Conservation (phyloP, 2,797 vertebrate species). For the Myotis planiceps region DNA sequence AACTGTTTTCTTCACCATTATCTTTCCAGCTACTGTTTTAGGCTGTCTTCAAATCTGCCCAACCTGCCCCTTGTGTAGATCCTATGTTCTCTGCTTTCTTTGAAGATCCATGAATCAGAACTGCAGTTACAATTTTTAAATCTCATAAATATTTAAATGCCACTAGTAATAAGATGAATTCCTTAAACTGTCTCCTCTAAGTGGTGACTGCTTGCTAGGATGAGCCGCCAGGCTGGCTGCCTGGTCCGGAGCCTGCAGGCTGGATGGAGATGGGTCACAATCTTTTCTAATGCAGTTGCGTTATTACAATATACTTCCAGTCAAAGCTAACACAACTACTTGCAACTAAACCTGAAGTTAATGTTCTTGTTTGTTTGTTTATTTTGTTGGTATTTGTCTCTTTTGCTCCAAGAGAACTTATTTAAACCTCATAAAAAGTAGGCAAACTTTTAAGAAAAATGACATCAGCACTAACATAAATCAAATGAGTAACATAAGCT, state of each 20-base stretch:
- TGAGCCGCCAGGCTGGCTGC: background rate
- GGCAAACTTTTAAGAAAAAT: background rate
- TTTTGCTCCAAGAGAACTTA: background rate
- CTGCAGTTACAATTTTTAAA: constrained; percentile 21
- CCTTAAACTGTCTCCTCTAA: background rate
- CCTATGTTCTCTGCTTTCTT: constrained; percentile 17
- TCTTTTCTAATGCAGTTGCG: background rate
- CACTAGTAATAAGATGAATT: constrained; percentile 17
- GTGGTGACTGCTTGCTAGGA: background rate
- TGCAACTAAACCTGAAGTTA: background rate
- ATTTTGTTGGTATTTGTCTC: background rate
- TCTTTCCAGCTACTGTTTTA: background rate
- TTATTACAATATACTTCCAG: background rate
- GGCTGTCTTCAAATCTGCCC: constrained; percentile 32
- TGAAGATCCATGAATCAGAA: constrained; percentile 39
- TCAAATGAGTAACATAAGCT: background rate
- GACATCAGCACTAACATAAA: background rate
- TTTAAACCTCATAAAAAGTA: background rate
- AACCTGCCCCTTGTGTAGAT: background rate
- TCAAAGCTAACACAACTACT: background rate
- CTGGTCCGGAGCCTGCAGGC: background rate
- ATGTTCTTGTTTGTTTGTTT: background rate
- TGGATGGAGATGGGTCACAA: background rate
- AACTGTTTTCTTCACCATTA: background rate
- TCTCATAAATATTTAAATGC: constrained; percentile 10